Conservation (phyloP, 2,113 vertebrate species). For the Morphnarchus princeps region DNA sequence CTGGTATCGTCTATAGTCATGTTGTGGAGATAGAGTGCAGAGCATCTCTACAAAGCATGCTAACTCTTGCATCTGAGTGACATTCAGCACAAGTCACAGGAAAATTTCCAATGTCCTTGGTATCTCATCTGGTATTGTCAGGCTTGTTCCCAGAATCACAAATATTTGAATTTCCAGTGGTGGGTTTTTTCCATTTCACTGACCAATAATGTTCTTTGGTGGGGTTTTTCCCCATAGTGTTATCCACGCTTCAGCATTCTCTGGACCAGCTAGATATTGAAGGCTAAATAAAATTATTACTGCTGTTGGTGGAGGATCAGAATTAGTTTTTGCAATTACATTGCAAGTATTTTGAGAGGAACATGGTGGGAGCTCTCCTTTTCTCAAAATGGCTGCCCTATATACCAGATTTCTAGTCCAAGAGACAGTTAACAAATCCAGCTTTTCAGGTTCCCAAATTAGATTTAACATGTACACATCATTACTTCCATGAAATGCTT, state of each 20-base stretch:
- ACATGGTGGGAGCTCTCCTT: not conserved
- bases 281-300: not conserved
- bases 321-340: not conserved
- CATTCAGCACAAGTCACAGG: not conserved
- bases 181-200: not conserved
- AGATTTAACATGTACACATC: not conserved
- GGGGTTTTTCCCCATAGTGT: not conserved
- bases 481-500: slow-evolving; percentile 13
- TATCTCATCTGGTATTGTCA: not conserved
- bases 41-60: not conserved
- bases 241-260: not conserved
- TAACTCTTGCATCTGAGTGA: not conserved
- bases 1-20: rapidly evolving
- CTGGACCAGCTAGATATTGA: not conserved
- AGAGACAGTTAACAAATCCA: not conserved
- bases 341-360: not conserved
- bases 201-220: not conserved
- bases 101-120: not conserved
- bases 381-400: not conserved
- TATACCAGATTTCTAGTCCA: not conserved
- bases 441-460: not conserved
- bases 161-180: not conserved
- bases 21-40: not conserved
- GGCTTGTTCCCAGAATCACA: not conserved
- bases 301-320: not conserved